These are phyloP conservation scores for Protobothrops flavoviridis DNA, from an alignment of 2,113 vertebrate species.

Conservation along the genomic window DNA sequence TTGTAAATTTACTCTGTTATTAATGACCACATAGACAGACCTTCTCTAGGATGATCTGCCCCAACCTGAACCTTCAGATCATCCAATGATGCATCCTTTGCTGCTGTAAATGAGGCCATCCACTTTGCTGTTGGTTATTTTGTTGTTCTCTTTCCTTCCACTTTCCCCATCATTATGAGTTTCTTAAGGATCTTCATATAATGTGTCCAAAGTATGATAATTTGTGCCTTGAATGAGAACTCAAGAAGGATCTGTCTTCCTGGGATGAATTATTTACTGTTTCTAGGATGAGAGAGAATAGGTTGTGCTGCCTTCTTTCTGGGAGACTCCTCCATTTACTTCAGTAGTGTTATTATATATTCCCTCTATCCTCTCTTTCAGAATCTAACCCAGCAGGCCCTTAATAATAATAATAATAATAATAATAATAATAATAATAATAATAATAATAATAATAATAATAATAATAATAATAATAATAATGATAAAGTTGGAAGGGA, in stretches of 20 bases:
- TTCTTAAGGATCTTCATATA: not conserved
- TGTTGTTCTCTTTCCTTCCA: not conserved
- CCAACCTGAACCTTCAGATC: too few relatives aligned
- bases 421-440: too few relatives aligned
- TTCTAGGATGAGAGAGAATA: not conserved
- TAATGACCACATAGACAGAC: not conserved
- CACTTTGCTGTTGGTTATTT: not conserved
- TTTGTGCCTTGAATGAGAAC: not conserved
- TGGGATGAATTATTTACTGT: not conserved
- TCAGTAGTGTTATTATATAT: not conserved
- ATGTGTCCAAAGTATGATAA: not conserved
- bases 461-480: too few relatives aligned
- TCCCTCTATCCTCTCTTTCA: not conserved
- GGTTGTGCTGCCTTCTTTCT: not conserved
- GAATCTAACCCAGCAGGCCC: not conserved
- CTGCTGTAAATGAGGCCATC: not conserved
- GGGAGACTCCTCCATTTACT: not conserved
- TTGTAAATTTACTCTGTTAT: not conserved
- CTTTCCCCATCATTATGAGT: not conserved
- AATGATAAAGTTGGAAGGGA: too few relatives aligned
- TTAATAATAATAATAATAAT: too few relatives aligned
- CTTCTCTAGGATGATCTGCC: not conserved
- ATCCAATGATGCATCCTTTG: not conserved
- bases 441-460: too few relatives aligned
- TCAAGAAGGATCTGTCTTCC: not conserved